Conservation (phyloP, 2,113 vertebrate species). For the Hydropotes inermis region DNA sequence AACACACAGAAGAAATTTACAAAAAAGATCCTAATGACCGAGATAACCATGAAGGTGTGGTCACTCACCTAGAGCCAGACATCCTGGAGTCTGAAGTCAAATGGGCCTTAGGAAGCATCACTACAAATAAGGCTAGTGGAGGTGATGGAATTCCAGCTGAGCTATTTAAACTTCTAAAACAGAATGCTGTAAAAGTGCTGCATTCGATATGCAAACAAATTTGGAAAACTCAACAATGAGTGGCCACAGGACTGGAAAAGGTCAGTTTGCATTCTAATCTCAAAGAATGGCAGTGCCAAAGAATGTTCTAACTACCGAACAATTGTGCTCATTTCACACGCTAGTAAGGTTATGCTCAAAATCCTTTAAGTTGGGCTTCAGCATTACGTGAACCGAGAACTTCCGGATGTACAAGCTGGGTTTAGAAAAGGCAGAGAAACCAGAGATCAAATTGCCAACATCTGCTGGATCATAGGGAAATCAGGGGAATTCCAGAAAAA, state of each 20-base stretch:
- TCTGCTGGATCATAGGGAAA: not conserved
- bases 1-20: not conserved
- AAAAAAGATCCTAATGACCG: not conserved
- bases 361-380: not conserved
- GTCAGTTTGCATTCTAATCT: not conserved
- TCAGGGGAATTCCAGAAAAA: not conserved
- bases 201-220: not conserved
- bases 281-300: not conserved
- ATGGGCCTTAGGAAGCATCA: not conserved
- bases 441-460: not conserved
- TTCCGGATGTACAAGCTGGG: not conserved
- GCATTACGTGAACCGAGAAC: not conserved
- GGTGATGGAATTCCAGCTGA: not conserved
- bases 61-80: not conserved
- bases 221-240: not conserved
- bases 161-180: not conserved
- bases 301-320: not conserved
- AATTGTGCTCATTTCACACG: not conserved
- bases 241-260: not conserved
- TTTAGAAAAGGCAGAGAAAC: not conserved
- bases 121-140: not conserved
- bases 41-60: not conserved
- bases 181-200: not conserved
- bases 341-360: not conserved
- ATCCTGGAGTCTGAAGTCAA: not conserved